Conservation (phyloP, 2,113 vertebrate genomes). For the Rhegmatorhina hoffmannsi region DNA sequence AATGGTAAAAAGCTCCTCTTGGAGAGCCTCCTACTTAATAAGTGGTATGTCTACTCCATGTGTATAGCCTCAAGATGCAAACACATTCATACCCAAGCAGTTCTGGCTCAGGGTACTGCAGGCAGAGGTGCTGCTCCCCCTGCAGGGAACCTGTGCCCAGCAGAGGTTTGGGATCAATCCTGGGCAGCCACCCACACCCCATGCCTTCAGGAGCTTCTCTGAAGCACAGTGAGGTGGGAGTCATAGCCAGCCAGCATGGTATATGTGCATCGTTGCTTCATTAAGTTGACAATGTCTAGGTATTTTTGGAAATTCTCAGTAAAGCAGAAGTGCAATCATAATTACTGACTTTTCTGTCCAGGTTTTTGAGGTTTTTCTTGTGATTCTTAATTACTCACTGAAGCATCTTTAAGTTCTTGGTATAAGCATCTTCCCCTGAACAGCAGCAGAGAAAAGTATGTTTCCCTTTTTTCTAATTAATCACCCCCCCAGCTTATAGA, state of each 20-base stretch:
- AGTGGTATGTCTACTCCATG: neutral
- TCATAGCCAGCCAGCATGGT: rapidly evolving
- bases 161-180: neutral
- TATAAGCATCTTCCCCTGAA: neutral
- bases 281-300: rapidly evolving
- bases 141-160: neutral
- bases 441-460: neutral
- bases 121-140: neutral
- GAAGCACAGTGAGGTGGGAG: neutral
- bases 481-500: neutral
- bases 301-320: neutral
- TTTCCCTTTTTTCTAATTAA: neutral
- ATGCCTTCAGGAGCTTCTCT: neutral
- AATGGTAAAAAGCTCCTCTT: neutral
- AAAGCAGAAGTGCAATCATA: neutral
- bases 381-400: neutral
- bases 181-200: neutral
- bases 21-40: neutral
- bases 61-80: neutral
- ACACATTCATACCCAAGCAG: rapidly evolving
- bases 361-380: neutral
- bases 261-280: rapidly evolving
- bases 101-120: neutral
- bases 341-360: neutral
- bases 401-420: neutral